Base-by-base conservation (phyloP, 2,113 vertebrate species). In the Hirundichthys speculiger region DNA sequence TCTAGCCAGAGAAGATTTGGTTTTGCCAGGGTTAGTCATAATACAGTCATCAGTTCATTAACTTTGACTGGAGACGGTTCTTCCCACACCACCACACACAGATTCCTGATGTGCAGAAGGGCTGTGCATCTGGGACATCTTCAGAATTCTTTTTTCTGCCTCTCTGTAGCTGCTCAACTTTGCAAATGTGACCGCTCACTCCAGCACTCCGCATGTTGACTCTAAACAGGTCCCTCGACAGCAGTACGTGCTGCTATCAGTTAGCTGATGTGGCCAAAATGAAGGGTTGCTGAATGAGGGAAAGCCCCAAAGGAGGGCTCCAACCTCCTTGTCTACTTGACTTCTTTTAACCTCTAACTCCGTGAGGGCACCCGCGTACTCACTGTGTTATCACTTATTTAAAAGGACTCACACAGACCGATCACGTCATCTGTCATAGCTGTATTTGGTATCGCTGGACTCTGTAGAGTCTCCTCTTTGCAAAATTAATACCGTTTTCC, bases 11-110 rank as follows among this genome's bases (percentile, higher is more conserved):
- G 27, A 69, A 38, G 40, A 69, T 59, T 39, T 2, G 2, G 6
- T 39, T 27, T 46, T 12, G 24, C 51, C 4, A 41, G 45, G 45
- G 51, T 49, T 16, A 5, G 41, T 65, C 14, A 5, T 52, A 38
- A 81, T 67, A 43, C 39, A 73, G 69, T 67, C 16, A 64, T 64
- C 10, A 56, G 27, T 76, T 70, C 53, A 58, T 61, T 43, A 39
- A 61, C 52, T 25, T 12, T 25, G 39, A 74, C 61, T 48, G 54
- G 50, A 74, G 50, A 69, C 22, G 19, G 43, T 46, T 45, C 19
- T 58, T 82, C 38, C 71, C 55, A 42, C 39, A 16, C 47, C 34
- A 48, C 55, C 63, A 34, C 13, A n/a, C 51, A 20, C 12, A 21
- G 19, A 42, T 39, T 24, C 38, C 43, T n/a, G 19, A 74, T 61